A percentile compares a stretch with the other conserved stretches of the same genome.
Conservation (phyloP, 2,113 vertebrate genomes). For the Serilophus lunatus region DNA sequence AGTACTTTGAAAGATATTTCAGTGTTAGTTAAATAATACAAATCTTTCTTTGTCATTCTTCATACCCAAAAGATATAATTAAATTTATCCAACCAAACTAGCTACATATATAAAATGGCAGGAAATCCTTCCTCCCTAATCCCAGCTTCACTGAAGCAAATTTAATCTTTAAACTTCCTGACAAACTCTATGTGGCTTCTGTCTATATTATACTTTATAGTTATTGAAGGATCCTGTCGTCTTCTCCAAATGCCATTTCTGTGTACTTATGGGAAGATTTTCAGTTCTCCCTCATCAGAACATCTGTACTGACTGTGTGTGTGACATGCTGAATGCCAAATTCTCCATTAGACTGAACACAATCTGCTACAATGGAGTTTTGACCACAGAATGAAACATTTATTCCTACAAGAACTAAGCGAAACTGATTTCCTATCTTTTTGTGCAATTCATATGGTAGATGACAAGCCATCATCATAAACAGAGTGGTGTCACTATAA, state of each 20-base stretch:
- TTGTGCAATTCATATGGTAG: neutral
- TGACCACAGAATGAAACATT: neutral
- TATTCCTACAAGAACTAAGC: neutral
- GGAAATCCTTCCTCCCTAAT: neutral
- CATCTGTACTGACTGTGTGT: neutral
- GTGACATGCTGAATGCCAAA: neutral
- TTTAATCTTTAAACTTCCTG: neutral
- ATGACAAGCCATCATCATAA: neutral
- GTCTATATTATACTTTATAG: neutral
- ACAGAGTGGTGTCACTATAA: neutral
- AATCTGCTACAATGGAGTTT: neutral
- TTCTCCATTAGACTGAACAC: neutral
- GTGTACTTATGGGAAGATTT: neutral
- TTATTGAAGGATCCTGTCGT: neutral
- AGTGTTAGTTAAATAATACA: neutral
- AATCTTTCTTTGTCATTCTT: neutral
- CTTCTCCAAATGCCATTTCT: neutral
- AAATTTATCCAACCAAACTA: neutral
- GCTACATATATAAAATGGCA: neutral
- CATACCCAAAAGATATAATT: neutral
- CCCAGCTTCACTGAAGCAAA: accelerated
- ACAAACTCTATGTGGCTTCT: neutral
- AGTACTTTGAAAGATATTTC: neutral
- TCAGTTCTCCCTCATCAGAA: neutral
- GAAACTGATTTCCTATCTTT: neutral